Conservation (phyloP, 2,113 vertebrate genomes). For the Cyanoramphus novaezelandiae region DNA sequence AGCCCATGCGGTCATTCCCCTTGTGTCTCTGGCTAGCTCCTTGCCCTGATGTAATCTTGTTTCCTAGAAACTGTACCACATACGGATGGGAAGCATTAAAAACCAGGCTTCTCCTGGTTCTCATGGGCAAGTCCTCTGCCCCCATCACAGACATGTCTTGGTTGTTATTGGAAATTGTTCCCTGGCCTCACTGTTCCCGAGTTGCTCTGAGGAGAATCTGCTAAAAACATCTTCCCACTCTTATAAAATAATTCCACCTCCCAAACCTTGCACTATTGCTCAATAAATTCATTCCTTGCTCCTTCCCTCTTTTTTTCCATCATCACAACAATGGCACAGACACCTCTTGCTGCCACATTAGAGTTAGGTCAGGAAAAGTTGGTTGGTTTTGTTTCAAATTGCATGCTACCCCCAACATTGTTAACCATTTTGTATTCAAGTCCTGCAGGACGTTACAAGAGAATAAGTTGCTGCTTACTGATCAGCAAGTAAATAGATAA, state of each 20-base stretch:
- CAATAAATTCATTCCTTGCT: rapidly evolving
- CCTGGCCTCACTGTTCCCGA: neutral
- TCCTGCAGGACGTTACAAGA: neutral
- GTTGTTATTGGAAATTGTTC: neutral
- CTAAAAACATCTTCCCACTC: neutral
- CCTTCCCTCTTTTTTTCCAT: neutral
- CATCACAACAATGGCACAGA: neutral
- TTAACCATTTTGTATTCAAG: neutral
- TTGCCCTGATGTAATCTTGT: neutral
- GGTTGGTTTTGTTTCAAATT: neutral
- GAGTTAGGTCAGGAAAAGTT: neutral
- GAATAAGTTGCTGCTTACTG: neutral
- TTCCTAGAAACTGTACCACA: neutral
- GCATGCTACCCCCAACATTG: neutral
- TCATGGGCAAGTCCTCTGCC: neutral
- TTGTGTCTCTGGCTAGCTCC: neutral
- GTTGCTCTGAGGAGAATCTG: neutral
- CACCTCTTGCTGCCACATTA: neutral
- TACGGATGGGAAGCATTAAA: neutral
- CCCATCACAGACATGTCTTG: neutral
- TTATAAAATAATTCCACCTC: neutral
- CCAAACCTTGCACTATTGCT: neutral
- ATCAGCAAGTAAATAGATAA: neutral
- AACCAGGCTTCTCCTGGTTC: neutral
- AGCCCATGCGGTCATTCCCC: neutral